These are phyloP conservation scores for Crocallis elinguaria DNA, from an alignment of 2,888 invertebrate species.

Conservation along the genomic window DNA sequence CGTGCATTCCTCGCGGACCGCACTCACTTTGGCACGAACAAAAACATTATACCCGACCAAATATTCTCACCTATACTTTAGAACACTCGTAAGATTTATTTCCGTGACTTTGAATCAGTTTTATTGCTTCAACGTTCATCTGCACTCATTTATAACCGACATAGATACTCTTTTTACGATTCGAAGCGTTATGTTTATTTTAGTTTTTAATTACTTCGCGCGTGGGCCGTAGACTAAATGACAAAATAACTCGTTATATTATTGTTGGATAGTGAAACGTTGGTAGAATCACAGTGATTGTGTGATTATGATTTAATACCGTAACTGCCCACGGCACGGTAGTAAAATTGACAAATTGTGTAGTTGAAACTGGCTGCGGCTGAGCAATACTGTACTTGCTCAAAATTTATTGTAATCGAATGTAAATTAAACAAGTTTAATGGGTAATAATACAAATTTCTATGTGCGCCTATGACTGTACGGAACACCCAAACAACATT, in stretches of 20 bases:
- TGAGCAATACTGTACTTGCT: conserved; percentile 52
- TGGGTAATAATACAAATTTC: conserved; percentile 22
- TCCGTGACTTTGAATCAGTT: conserved; percentile 80
- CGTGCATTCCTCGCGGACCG: conserved; percentile 61
- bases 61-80: conserved; percentile 73
- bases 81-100: conserved; percentile 79
- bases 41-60: conserved; percentile 52
- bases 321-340: conserved; percentile 52
- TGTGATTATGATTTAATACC: conserved; percentile 61
- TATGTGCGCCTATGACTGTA: conserved; percentile 12
- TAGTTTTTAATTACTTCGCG: conserved; percentile 84
- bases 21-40: conserved; percentile 57
- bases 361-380: conserved; percentile 42
- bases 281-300: conserved; percentile 47
- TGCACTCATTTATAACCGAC: conserved; percentile 82
- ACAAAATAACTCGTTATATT: conserved; percentile 70
- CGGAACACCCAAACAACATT: conserved; percentile 13
- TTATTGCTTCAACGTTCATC: conserved; percentile 81
- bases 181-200: conserved; percentile 83
- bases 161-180: conserved; percentile 84
- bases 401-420: conserved; percentile 49
- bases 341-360: conserved; percentile 62
- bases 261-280: conserved; percentile 43
- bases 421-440: conserved; percentile 43
- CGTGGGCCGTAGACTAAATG: conserved; percentile 77